Evolutionary conservation across 2,113 vertebrate species (phyloP).

Genomic region (Erythrocercus mccallii): DNA sequence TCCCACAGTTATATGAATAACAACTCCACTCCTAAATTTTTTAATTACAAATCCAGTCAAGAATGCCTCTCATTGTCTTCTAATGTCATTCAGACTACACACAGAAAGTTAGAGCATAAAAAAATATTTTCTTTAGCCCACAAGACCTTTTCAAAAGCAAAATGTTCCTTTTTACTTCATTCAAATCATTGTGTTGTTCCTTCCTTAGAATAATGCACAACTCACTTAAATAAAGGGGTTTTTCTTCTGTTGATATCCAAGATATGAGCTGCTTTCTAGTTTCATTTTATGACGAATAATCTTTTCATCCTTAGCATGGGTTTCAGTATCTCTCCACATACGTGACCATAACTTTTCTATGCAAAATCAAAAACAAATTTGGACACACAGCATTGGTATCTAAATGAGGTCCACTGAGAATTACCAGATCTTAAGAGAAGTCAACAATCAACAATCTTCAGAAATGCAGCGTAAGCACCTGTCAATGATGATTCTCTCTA

Average conservation of each 20-base stretch:
- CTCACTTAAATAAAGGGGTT: not conserved
- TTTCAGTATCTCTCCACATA: not conserved
- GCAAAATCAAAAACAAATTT: not conserved
- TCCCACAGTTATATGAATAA: not conserved
- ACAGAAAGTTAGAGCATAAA: not conserved
- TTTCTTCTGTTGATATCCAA: not conserved
- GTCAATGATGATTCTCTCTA: not conserved
- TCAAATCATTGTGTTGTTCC: not conserved
- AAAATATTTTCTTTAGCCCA: not conserved
- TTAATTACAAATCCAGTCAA: conserved; percentile 32
- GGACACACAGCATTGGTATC: not conserved
- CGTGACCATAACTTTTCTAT: not conserved
- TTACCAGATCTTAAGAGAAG: not conserved
- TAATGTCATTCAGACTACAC: conserved; percentile 25
- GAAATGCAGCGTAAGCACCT: conserved; percentile 16
- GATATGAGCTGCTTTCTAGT: not conserved
- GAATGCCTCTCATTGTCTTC: not conserved
- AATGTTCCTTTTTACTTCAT: not conserved
- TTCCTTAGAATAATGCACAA: not conserved
- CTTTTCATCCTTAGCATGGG: not conserved
- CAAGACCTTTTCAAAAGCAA: conserved; percentile 13
- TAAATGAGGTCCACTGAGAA: conserved; percentile 28
- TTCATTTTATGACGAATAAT: not conserved
- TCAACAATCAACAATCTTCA: not conserved
- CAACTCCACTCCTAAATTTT: not conserved